Conservation (phyloP, 2,113 vertebrate genomes). For the Erythrocercus mccallii region DNA sequence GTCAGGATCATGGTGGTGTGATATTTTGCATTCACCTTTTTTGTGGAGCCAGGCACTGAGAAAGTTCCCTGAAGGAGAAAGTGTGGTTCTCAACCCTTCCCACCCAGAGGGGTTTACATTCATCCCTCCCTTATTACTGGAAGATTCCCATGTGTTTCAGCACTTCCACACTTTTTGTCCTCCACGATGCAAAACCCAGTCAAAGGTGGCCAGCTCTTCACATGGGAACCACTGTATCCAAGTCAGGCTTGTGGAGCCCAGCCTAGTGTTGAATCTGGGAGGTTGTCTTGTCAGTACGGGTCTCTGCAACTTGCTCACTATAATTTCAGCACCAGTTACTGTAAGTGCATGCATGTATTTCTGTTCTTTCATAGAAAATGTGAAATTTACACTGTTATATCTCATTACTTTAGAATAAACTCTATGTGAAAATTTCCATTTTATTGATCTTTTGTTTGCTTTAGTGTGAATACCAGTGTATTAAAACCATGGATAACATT, state of each 20-base stretch:
- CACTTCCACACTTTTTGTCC: background rate
- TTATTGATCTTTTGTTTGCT: background rate
- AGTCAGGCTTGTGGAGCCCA: background rate
- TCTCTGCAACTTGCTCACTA: background rate
- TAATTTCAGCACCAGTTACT: background rate
- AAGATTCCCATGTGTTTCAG: background rate
- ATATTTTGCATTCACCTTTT: background rate
- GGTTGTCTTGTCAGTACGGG: rapidly evolving
- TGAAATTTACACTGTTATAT: background rate
- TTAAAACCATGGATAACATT: background rate
- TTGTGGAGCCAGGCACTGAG: background rate
- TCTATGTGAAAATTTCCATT: background rate
- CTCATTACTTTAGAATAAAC: background rate
- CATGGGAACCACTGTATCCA: background rate
- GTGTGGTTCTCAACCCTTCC: rapidly evolving
- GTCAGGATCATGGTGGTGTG: background rate
- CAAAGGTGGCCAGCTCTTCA: background rate
- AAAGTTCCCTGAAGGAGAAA: background rate
- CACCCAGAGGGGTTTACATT: background rate
- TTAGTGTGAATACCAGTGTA: background rate
- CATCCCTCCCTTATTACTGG: background rate
- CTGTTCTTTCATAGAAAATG: background rate
- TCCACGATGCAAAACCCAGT: background rate
- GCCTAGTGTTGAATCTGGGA: rapidly evolving
- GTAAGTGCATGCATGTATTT: background rate